These are phyloP conservation scores for Leucozona laternaria DNA, from an alignment of 2,888 invertebrate species.

Conservation along the genomic window DNA sequence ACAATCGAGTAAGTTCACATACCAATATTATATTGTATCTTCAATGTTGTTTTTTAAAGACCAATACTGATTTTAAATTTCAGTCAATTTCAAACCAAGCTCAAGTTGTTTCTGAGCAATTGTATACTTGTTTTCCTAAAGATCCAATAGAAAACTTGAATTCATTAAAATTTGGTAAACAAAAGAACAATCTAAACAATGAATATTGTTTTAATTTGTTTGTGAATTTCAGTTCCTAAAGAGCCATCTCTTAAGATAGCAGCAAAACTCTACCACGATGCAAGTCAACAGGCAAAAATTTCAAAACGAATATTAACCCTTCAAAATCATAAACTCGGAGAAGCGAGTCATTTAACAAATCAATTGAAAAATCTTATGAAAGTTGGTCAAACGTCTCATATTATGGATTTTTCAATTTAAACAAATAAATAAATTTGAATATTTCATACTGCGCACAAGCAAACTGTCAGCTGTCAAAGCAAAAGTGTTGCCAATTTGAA, in stretches of 20 bases:
- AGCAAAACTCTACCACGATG: not conserved
- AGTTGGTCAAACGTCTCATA: too few relatives aligned
- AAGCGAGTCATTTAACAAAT: not conserved
- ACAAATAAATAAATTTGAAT: too few relatives aligned
- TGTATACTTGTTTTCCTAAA: not conserved
- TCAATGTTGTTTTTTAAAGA: not conserved
- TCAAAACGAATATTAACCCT: not conserved
- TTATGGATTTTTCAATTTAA: not conserved
- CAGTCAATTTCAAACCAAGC: not conserved
- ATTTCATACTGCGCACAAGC: too few relatives aligned
- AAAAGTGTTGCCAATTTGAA: too few relatives aligned
- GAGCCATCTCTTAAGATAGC: not conserved
- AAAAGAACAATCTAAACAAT: too few relatives aligned
- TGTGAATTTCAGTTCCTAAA: not conserved
- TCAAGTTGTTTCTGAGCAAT: not conserved
- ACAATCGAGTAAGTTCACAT: slow-evolving; percentile 1
- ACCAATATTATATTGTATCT: not conserved
- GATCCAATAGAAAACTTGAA: not conserved
- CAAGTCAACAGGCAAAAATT: not conserved
- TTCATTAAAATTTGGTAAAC: not conserved
- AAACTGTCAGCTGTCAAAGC: too few relatives aligned
- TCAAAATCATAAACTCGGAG: not conserved
- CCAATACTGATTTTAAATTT: not conserved
- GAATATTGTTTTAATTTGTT: not conserved
- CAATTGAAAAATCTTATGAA: not conserved